A percentile compares a stretch with the other conserved stretches of the same genome.
Conservation (phyloP, 2,888 invertebrate species). For the Sclerodermus sp. region DNA sequence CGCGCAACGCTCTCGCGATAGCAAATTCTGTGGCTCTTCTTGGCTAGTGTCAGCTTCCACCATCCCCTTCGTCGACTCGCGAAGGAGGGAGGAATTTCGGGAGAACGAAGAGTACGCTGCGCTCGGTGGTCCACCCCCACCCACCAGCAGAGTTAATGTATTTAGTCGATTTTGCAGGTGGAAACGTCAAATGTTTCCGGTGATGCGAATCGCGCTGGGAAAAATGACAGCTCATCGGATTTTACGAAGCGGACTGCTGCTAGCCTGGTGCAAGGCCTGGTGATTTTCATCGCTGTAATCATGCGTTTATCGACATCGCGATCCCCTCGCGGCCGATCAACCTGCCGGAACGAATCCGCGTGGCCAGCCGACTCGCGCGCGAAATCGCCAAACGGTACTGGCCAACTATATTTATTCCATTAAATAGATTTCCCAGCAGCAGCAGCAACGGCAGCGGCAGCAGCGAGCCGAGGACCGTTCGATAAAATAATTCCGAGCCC, state of each 20-base stretch:
- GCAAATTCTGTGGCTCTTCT: no score
- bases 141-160: constrained; percentile 5
- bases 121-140: no score
- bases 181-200: constrained; percentile 32
- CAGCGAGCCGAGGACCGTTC: no score
- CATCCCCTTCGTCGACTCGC: no score
- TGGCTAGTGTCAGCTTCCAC: no score
- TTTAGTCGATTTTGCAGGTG: constrained; percentile 8
- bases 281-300: constrained; percentile 42
- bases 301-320: constrained; percentile 37
- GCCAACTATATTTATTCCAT: constrained; percentile 5
- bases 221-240: constrained; percentile 43
- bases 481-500: no score
- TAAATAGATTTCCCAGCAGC: background rate
- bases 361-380: constrained; percentile 10
- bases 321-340: constrained; percentile 10
- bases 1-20: no score
- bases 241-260: constrained; percentile 34
- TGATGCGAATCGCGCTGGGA: constrained; percentile 22
- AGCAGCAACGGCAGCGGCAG: no score
- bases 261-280: constrained; percentile 18
- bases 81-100: no score
- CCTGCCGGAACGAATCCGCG: constrained; percentile 14
- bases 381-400: constrained; percentile 5
- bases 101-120: no score